Evolutionary conservation across 2,888 invertebrate genomes (phyloP).

Genomic region (Koerneria pararmatus): DNA sequence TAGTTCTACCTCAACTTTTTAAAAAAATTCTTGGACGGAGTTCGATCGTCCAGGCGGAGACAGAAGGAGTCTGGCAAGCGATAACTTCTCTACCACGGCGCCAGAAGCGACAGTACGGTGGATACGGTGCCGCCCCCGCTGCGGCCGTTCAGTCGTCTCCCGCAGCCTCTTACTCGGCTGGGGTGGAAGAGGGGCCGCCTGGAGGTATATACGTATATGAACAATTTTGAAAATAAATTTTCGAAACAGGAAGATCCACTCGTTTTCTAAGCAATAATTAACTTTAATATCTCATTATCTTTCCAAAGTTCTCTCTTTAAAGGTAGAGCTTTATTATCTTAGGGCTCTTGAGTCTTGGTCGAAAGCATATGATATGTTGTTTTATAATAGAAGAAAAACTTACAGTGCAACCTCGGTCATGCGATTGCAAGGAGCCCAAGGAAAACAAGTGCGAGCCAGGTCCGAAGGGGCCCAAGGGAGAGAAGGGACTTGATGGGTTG

Average conservation of each 20-base stretch:
- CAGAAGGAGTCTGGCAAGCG: not conserved
- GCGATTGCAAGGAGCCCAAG: constrained; percentile 20
- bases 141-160: constrained; percentile 4
- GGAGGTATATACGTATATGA: constrained; percentile 11
- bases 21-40: no score
- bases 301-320: not conserved
- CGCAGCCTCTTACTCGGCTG: not conserved
- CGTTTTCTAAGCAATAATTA: not conserved
- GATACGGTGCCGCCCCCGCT: constrained; percentile 33
- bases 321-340: no score
- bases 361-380: no score
- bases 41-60: no score
- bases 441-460: constrained; percentile 34
- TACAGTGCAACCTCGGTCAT: constrained; percentile 25
- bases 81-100: not conserved
- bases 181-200: constrained; percentile 15
- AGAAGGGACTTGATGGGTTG: constrained; percentile 43
- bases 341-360: no score
- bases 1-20: no score
- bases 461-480: constrained; percentile 43
- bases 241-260: not conserved
- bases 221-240: not conserved
- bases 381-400: no score
- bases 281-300: not conserved
- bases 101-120: constrained; percentile 30